These are phyloP conservation scores for Apeira syringaria DNA, from an alignment of 2,888 invertebrate genomes.

Conservation along the genomic window DNA sequence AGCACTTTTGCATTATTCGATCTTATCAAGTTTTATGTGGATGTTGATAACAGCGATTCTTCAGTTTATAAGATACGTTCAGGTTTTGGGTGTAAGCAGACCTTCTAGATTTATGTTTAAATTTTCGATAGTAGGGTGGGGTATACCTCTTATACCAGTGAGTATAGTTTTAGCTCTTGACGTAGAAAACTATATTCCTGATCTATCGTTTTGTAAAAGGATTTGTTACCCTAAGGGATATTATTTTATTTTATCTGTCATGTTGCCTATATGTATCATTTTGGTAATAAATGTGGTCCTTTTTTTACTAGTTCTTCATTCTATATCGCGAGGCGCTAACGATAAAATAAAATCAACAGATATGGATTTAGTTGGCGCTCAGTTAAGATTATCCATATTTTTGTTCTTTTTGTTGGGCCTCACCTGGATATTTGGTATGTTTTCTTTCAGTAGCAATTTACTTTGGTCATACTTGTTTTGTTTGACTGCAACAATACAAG, in stretches of 20 bases:
- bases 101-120: constrained; percentile 85
- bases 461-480: constrained; percentile 85
- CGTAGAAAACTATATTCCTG: constrained; percentile 70
- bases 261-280: constrained; percentile 80
- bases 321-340: constrained; percentile 77
- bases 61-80: constrained; percentile 87
- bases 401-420: constrained; percentile 85
- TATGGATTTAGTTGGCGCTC: constrained; percentile 68
- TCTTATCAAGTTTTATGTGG: constrained; percentile 88
- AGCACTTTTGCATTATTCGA: constrained; percentile 86
- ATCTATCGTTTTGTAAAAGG: constrained; percentile 38
- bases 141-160: constrained; percentile 82
- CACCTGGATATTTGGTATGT: constrained; percentile 85
- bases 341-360: constrained; percentile 71
- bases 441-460: constrained; percentile 74
- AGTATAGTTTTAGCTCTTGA: constrained; percentile 67
- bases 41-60: constrained; percentile 88
- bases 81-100: constrained; percentile 83
- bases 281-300: constrained; percentile 78
- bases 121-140: constrained; percentile 86
- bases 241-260: constrained; percentile 72
- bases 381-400: constrained; percentile 81
- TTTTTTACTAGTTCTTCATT: constrained; percentile 79
- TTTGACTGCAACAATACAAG: constrained; percentile 85
- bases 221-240: constrained; percentile 83